phyloP scores from a whole-genome alignment of 2,797 vertebrate genomes.

The Melopsittacus undulatus region DNA sequence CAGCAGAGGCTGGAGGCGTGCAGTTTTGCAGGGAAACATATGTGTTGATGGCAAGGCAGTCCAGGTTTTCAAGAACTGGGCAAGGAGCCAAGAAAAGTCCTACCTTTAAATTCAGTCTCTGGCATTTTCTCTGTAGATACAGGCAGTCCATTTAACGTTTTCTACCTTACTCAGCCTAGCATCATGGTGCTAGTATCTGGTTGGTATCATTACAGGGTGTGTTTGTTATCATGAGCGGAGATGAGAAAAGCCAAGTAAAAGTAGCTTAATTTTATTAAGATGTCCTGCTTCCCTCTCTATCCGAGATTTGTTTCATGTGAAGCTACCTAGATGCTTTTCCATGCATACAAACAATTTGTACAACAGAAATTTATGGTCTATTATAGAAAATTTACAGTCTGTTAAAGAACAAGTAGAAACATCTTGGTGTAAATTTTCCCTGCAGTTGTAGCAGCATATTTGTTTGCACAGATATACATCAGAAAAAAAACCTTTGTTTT shows the following conservation, averaged over 20 bases:
- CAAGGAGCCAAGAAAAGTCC: background rate
- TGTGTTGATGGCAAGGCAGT: background rate
- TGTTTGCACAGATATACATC: background rate
- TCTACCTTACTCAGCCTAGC: background rate
- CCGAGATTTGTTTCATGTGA: background rate
- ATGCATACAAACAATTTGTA: background rate
- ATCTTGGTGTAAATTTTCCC: background rate
- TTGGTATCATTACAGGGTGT: fast-evolving
- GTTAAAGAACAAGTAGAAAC: background rate
- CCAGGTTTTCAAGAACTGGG: background rate
- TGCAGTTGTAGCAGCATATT: background rate
- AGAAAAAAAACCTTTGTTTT: background rate
- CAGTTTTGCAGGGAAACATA: background rate
- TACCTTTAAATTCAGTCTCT: background rate
- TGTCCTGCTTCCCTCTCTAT: background rate
- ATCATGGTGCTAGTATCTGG: background rate
- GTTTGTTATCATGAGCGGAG: background rate
- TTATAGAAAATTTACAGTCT: background rate
- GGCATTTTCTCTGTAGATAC: background rate
- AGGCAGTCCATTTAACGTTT: background rate
- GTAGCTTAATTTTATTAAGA: background rate
- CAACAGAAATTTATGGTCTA: background rate
- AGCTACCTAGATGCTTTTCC: background rate
- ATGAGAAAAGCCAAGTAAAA: background rate
- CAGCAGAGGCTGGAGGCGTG: background rate